Evolutionary conservation across 2,797 vertebrate genomes (phyloP).

Genomic region (Gymnopithys bicolor): DNA sequence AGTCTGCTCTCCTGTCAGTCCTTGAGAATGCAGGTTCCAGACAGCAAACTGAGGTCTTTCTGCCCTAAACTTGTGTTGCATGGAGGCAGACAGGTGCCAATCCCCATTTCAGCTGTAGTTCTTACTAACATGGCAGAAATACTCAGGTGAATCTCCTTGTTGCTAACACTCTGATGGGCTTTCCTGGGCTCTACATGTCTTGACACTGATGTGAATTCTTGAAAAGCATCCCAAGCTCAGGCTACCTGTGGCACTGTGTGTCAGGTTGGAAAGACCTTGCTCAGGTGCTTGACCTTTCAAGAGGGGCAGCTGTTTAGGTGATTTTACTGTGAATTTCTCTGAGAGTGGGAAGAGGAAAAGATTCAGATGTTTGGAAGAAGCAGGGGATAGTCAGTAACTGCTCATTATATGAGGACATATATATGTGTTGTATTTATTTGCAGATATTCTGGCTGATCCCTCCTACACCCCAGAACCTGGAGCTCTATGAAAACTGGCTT

Average conservation of each 20-base stretch:
- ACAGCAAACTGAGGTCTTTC: not conserved
- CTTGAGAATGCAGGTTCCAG: not conserved
- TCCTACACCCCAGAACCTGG: conserved; percentile 93
- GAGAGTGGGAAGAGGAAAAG: not conserved
- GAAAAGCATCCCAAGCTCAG: not conserved
- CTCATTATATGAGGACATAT: not conserved
- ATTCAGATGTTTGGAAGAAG: not conserved
- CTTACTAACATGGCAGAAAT: not conserved
- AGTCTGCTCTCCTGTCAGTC: not conserved
- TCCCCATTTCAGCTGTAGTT: not conserved
- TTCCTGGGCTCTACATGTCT: not conserved
- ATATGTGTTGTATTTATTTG: conserved; percentile 41
- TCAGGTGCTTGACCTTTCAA: not conserved
- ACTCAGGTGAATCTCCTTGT: not conserved
- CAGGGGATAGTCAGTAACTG: conserved; percentile 11
- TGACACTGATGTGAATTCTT: not conserved
- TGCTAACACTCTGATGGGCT: not conserved
- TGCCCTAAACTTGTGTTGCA: not conserved
- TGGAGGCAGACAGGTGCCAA: not conserved
- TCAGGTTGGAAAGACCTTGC: not conserved
- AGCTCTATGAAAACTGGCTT: conserved; percentile 98
- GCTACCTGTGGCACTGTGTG: not conserved
- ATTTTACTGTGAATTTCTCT: not conserved
- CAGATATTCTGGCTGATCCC: conserved; percentile 99
- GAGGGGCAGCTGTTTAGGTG: not conserved